phyloP scores from a whole-genome alignment of 2,113 vertebrate species.

The Zeus faber region DNA sequence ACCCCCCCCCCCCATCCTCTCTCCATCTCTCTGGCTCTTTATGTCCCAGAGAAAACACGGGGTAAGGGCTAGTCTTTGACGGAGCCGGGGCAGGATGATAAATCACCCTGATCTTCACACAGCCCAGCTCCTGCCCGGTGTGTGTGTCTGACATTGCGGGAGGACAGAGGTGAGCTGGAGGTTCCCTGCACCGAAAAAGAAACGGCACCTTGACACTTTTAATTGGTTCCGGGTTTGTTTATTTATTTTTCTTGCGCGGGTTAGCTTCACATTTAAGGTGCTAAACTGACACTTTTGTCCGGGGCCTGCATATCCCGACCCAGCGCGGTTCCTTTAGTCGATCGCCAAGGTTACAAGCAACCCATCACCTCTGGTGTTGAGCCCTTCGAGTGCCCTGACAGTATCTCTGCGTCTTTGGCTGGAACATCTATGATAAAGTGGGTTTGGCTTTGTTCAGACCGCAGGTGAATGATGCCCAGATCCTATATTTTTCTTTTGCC shows the following conservation, averaged over 20 bases:
- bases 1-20: conserved; percentile 16
- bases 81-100: conserved; percentile 44
- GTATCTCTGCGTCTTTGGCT: too few species aligned
- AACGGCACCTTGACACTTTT: neutral
- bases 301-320: too few species aligned
- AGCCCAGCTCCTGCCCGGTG: conserved; percentile 38
- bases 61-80: conserved; percentile 40
- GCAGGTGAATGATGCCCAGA: too few species aligned
- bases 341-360: too few species aligned
- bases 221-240: neutral
- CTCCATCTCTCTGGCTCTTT: conserved; percentile 12
- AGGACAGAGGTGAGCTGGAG: conserved; percentile 11
- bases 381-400: too few species aligned
- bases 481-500: too few species aligned
- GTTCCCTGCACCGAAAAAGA: neutral
- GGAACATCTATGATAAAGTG: too few species aligned
- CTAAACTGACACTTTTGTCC: neutral
- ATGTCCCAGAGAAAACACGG: conserved; percentile 46
- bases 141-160: conserved; percentile 44
- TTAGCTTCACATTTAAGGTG: neutral
- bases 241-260: neutral
- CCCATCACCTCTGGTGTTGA: too few species aligned
- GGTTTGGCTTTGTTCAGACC: too few species aligned
- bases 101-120: conserved; percentile 53
- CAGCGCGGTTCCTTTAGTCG: too few species aligned